Evolutionary conservation across 2,797 vertebrate species (phyloP).

Genomic region (Channa striata): DNA sequence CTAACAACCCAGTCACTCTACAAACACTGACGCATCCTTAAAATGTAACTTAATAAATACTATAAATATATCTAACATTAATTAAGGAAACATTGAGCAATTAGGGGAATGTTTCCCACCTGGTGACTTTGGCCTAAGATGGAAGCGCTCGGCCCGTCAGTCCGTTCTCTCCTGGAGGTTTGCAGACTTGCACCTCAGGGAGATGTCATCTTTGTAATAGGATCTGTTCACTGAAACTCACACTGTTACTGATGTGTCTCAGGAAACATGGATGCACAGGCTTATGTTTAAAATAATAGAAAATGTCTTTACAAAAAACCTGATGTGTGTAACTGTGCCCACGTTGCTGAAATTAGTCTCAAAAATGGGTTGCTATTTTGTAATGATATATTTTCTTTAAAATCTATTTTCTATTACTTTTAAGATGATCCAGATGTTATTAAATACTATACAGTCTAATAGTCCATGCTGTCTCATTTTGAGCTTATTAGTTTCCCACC

Average conservation of each 20-base stretch:
- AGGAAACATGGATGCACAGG: conserved; percentile 1
- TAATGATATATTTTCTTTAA: no score
- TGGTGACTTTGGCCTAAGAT: conserved; percentile 25
- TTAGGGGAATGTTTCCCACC: conserved; percentile 38
- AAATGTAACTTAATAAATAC: not conserved
- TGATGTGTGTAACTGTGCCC: no score
- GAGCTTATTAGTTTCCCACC: no score
- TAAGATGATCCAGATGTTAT: no score
- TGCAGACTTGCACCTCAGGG: conserved; percentile 35
- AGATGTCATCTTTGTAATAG: conserved; percentile 65
- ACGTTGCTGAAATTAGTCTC: no score
- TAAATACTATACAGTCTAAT: no score
- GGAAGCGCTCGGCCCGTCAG: conserved; percentile 23
- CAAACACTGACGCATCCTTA: not conserved
- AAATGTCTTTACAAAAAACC: no score
- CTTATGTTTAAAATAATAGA: conserved; percentile 5
- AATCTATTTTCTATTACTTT: no score
- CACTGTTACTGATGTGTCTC: conserved; percentile 51
- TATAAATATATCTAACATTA: not conserved
- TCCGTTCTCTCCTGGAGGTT: conserved; percentile 33
- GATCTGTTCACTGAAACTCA: conserved; percentile 73
- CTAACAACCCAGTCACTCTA: not conserved
- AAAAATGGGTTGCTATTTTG: no score
- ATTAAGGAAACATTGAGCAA: not conserved
- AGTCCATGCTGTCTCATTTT: no score